Evolutionary conservation across 2,888 invertebrate species (phyloP).

Genomic region (Protula sp.): DNA sequence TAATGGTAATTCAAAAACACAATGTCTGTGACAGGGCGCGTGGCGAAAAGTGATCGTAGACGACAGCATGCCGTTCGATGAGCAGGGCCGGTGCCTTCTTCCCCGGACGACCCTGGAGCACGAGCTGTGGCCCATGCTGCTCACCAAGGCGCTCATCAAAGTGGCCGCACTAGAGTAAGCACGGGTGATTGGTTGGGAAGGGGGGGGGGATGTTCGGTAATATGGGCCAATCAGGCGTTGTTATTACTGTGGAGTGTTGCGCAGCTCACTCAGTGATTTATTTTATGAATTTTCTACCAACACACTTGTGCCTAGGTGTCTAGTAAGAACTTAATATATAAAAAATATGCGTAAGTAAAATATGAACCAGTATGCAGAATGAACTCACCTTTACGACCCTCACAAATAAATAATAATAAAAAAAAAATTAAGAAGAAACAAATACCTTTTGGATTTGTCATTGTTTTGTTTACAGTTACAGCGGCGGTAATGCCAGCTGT

Average conservation of each 20-base stretch:
- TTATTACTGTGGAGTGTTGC: not conserved
- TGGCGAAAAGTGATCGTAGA: constrained; percentile 54
- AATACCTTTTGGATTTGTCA: too few relatives aligned
- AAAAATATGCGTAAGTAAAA: too few relatives aligned
- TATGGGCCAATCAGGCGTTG: too few relatives aligned
- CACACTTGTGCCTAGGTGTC: too few relatives aligned
- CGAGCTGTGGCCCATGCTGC: constrained; percentile 54
- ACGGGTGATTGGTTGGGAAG: not conserved
- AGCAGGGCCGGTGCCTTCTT: constrained; percentile 43
- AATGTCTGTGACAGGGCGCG: constrained; percentile 50
- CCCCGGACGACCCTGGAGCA: constrained; percentile 44
- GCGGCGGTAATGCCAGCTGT: constrained; percentile 38
- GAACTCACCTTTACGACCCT: too few relatives aligned
- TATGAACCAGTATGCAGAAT: too few relatives aligned
- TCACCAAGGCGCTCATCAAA: constrained; percentile 54
- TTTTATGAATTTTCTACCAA: too few relatives aligned
- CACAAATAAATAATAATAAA: too few relatives aligned
- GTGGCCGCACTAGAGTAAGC: constrained; percentile 53
- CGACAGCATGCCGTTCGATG: constrained; percentile 53
- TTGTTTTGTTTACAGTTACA: constrained; percentile 45
- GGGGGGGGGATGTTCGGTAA: too few relatives aligned
- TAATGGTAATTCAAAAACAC: too few relatives aligned
- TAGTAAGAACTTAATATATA: too few relatives aligned
- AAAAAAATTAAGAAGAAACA: too few relatives aligned
- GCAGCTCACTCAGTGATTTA: not conserved